These are phyloP conservation scores for Drosophila lowei DNA, from an alignment of 1,140 invertebrate species.

Conservation along the genomic window DNA sequence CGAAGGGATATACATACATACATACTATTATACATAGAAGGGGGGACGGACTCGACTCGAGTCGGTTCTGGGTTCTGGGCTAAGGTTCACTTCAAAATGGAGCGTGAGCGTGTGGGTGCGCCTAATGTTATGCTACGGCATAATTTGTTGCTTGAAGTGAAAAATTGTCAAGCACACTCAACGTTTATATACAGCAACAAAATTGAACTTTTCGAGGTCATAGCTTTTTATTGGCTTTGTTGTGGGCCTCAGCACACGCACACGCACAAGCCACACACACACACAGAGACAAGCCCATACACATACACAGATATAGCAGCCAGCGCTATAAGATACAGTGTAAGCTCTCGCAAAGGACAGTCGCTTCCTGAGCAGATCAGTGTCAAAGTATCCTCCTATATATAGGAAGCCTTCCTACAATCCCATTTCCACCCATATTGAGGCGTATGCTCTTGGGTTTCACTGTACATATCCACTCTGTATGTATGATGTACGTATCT, in stretches of 20 bases:
- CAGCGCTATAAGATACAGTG: slow-evolving; percentile 1
- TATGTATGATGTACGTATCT: background rate
- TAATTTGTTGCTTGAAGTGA: slow-evolving; percentile 80
- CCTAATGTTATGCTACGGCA: slow-evolving; percentile 77
- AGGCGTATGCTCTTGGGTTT: too few relatives aligned
- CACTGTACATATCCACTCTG: background rate
- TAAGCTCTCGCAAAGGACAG: background rate
- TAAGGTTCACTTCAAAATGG: slow-evolving; percentile 42
- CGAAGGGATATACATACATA: slow-evolving; percentile 7
- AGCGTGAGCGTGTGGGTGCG: slow-evolving; percentile 47
- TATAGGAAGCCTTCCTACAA: too few relatives aligned
- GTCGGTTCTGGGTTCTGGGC: slow-evolving; percentile 22
- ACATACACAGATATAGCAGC: background rate
- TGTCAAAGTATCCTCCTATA: too few relatives aligned
- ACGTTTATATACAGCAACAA: slow-evolving; percentile 70
- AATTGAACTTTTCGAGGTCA: slow-evolving; percentile 81
- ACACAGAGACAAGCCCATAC: background rate
- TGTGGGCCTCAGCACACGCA: slow-evolving; percentile 23
- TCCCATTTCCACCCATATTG: too few relatives aligned
- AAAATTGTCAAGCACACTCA: slow-evolving; percentile 79
- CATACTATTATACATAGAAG: background rate
- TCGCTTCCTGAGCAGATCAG: too few relatives aligned
- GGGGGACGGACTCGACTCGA: background rate
- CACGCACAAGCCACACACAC: too few relatives aligned
- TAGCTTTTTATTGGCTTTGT: slow-evolving; percentile 75